These are phyloP conservation scores for Colletes collaris DNA, from an alignment of 2,888 invertebrate species.

Conservation along the genomic window DNA sequence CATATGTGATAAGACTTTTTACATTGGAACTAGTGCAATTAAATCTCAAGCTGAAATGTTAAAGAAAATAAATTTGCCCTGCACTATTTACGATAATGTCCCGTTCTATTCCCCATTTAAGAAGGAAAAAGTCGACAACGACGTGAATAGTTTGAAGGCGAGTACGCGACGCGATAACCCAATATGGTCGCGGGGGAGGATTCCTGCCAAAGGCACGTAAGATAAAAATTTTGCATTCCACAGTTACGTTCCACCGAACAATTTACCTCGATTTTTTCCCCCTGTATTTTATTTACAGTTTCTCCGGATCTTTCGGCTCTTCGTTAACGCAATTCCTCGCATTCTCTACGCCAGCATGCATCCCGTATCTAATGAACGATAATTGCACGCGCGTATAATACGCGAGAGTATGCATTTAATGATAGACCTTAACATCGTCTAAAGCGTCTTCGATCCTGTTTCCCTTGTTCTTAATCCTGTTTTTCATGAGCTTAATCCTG, in stretches of 20 bases:
- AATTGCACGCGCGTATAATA: conserved; percentile 51
- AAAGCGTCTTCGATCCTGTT: conserved; percentile 33
- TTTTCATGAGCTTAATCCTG: conserved; percentile 21
- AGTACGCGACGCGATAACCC: conserved; percentile 33
- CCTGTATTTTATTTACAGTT: conserved; percentile 58
- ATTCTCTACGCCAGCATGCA: conserved; percentile 20
- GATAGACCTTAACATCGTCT: conserved; percentile 48
- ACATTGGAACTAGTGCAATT: too few relatives aligned
- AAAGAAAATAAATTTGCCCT: too few relatives aligned
- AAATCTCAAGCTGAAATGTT: too few relatives aligned
- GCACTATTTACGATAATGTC: too few relatives aligned
- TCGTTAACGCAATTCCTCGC: conserved; percentile 55
- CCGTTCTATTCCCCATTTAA: too few relatives aligned
- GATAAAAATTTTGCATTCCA: conserved; percentile 52
- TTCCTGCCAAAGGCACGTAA: conserved; percentile 30
- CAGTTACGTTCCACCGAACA: conserved; percentile 51
- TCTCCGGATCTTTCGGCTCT: conserved; percentile 45
- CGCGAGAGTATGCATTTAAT: conserved; percentile 37
- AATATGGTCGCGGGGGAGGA: conserved; percentile 16
- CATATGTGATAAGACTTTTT: too few relatives aligned
- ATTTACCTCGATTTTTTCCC: conserved; percentile 44
- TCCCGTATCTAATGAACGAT: conserved; percentile 47
- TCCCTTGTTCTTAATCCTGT: conserved; percentile 10
- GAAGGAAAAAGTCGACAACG: too few relatives aligned
- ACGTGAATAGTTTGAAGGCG: too few relatives aligned